phyloP scores from a whole-genome alignment of 2,113 vertebrate genomes.

The Grantiella picta region DNA sequence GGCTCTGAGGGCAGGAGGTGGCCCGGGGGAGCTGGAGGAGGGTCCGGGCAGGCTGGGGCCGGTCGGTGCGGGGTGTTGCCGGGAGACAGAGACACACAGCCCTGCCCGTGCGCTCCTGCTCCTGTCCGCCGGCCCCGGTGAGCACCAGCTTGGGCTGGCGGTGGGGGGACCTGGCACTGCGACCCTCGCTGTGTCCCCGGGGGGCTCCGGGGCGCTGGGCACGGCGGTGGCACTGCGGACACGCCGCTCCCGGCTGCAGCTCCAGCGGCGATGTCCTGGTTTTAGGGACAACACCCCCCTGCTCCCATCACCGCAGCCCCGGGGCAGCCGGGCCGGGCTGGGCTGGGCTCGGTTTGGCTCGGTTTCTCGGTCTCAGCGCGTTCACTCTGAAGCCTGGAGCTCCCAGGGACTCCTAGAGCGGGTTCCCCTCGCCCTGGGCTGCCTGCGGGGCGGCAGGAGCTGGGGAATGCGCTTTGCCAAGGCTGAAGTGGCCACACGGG shows the following conservation, averaged over 20 bases:
- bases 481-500: accelerated
- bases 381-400: neutral
- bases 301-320: accelerated
- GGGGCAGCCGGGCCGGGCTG: neutral
- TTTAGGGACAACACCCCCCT: accelerated
- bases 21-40: neutral
- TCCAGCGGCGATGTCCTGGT: accelerated
- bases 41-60: neutral
- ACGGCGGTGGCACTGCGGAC: accelerated
- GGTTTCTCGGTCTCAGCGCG: accelerated
- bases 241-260: neutral
- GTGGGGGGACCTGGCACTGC: accelerated
- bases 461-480: neutral
- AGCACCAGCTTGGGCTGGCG: neutral
- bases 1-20: neutral
- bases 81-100: neutral
- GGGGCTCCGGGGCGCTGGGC: neutral
- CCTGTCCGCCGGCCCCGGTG: neutral
- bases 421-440: neutral
- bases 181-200: accelerated
- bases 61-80: neutral
- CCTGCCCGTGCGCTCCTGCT: neutral
- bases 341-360: neutral
- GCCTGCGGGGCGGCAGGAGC: neutral
- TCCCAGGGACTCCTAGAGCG: accelerated